Base-by-base conservation (phyloP, 92 coral and sea anemone genomes). In the Chrysogorgia sp. region DNA sequence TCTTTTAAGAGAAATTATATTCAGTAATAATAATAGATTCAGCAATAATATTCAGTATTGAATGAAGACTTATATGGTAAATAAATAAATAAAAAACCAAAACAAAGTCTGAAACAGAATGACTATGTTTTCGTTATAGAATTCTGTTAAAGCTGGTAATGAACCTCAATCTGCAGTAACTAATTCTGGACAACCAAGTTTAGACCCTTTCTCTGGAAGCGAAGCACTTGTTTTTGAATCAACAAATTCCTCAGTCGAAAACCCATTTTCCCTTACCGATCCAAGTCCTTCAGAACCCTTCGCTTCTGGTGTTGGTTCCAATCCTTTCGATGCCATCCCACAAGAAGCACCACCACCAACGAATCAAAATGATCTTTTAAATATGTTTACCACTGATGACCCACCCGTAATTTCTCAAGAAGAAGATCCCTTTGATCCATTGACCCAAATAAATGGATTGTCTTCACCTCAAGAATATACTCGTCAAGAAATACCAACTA, bases 331-430 rank as follows among this genome's bases (percentile, higher is more conserved):
- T 52, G 40, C 63, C 84, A 22, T 22, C 19, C 56, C 77, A 3
- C 49, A 69, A 34, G 74, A 74, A 34, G 67, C 58, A 22, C 19
- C 5, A 29, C 45, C 81, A 19, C 6, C 37, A 23, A 60, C 69
- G 72, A 79, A 75, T 55, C 82, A 64, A 30, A 82, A 76, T 76
- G 80, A 52, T 49, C 69, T 83, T 40, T 76, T 82, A 26, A 63
- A 68, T 62, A 79, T 80, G n/a, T 88, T 85, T 62, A 76, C 82
- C 23, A 68, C 87, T 40, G 83, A 71, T 53, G 25, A 56, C 31
- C 35, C 79, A 40, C 82, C 82, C 25, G 37, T 75, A 24, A 64
- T 75, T 40, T 34, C 34, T 60, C 82, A 30, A 65, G 72, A 57
- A 35, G 82, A 83, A 14, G 87, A 40, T 13, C 47, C 41, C 33